Evolutionary conservation across 2,888 invertebrate species (phyloP).

Genomic region (Limnephilus auricula): DNA sequence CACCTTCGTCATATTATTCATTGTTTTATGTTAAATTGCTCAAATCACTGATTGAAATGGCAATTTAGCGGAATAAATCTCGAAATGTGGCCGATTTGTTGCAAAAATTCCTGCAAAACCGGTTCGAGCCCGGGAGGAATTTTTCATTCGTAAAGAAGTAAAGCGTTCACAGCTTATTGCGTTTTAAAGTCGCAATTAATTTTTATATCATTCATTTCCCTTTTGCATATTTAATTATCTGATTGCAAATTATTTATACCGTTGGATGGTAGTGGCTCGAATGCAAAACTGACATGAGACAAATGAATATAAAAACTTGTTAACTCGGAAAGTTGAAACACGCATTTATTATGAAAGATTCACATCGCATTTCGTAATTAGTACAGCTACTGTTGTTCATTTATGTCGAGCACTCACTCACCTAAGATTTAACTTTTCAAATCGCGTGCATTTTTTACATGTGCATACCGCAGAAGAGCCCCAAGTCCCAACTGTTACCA

Average conservation of each 20-base stretch:
- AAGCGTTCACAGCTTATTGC: conserved; percentile 61
- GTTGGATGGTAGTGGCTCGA: conserved; percentile 40
- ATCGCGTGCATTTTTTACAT: not conserved
- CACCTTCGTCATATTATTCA: not conserved
- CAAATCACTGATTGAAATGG: conserved; percentile 3
- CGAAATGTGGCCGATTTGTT: not conserved
- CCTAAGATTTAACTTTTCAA: not conserved
- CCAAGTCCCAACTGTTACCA: too few species aligned
- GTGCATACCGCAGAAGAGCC: too few species aligned
- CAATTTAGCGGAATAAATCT: conserved; percentile 7
- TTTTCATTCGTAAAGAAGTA: conserved; percentile 28
- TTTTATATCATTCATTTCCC: conserved; percentile 64
- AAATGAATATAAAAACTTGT: conserved; percentile 15
- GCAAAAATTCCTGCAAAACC: conserved; percentile 35
- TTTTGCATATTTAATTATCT: conserved; percentile 64
- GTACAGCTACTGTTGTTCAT: not conserved
- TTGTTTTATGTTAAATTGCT: not conserved
- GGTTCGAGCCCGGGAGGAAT: conserved; percentile 26
- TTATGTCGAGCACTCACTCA: not conserved
- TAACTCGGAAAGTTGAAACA: not conserved
- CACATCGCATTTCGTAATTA: not conserved
- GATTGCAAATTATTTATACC: conserved; percentile 58
- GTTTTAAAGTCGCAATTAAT: conserved; percentile 62
- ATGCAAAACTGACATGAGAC: conserved; percentile 41
- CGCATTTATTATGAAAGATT: not conserved